These are phyloP conservation scores for Strigamia transsilvanica DNA, from an alignment of 2,888 invertebrate genomes.

Conservation along the genomic window DNA sequence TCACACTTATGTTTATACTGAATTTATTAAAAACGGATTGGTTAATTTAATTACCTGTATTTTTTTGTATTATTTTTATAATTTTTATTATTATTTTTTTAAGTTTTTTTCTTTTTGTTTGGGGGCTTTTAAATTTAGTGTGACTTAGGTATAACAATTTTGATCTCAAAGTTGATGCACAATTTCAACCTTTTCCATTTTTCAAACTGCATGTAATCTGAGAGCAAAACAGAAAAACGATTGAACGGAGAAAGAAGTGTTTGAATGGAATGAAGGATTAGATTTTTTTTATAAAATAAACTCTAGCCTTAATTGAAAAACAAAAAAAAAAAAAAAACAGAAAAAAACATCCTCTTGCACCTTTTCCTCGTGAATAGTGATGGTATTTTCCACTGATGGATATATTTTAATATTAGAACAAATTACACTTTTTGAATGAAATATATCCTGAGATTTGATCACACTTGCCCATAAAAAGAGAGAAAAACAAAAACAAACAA, in stretches of 20 bases:
- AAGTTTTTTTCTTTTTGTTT: not conserved
- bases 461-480: conserved; percentile 45
- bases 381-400: conserved; percentile 55
- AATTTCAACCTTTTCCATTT: conserved; percentile 23
- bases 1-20: conserved; percentile 29
- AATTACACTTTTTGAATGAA: conserved; percentile 53
- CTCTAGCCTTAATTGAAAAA: conserved; percentile 43
- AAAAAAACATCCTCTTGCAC: conserved; percentile 25
- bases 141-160: conserved; percentile 44
- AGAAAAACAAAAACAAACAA: conserved; percentile 4
- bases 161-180: conserved; percentile 48
- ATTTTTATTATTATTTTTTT: not conserved
- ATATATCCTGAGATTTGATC: conserved; percentile 54
- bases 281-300: conserved; percentile 25
- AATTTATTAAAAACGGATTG: conserved; percentile 32
- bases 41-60: not conserved
- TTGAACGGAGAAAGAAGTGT: not conserved
- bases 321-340: not conserved
- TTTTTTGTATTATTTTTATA: no score
- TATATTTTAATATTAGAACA: conserved; percentile 56
- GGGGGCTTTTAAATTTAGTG: conserved; percentile 31
- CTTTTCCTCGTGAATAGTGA: conserved; percentile 48
- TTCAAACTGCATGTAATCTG: not conserved
- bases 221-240: conserved; percentile 31
- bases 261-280: conserved; percentile 23